These are phyloP conservation scores for Encarsia formosa DNA, from an alignment of 2,888 invertebrate species.

Conservation along the genomic window DNA sequence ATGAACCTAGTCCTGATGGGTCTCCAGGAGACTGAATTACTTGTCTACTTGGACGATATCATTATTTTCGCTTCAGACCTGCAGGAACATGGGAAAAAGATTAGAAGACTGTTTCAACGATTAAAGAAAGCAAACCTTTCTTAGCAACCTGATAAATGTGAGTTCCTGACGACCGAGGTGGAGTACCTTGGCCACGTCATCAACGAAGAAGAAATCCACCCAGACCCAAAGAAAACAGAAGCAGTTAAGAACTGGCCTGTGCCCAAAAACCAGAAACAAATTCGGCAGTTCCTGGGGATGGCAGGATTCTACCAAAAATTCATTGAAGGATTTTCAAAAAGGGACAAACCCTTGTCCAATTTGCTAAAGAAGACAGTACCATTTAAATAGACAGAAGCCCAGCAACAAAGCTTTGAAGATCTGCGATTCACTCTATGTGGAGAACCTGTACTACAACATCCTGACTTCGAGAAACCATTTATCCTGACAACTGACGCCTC, in stretches of 20 bases:
- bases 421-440: not conserved
- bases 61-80: no score
- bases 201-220: not conserved
- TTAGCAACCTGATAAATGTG: constrained; percentile 5
- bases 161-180: constrained; percentile 10
- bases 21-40: no score
- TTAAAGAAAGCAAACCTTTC: not conserved
- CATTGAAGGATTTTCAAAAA: not conserved
- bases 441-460: not conserved
- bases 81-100: no score
- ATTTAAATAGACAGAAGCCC: not conserved
- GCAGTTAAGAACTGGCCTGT: not conserved
- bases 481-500: not conserved
- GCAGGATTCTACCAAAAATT: not conserved
- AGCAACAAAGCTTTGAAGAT: not conserved
- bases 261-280: not conserved
- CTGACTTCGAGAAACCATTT: not conserved
- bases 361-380: not conserved
- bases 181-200: constrained; percentile 9
- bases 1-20: no score
- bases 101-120: constrained; percentile 4
- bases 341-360: not conserved
- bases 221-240: not conserved
- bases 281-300: not conserved
- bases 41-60: no score